Evolutionary conservation across 2,888 invertebrate genomes (phyloP).

Genomic region (Diarsia brunnea): DNA sequence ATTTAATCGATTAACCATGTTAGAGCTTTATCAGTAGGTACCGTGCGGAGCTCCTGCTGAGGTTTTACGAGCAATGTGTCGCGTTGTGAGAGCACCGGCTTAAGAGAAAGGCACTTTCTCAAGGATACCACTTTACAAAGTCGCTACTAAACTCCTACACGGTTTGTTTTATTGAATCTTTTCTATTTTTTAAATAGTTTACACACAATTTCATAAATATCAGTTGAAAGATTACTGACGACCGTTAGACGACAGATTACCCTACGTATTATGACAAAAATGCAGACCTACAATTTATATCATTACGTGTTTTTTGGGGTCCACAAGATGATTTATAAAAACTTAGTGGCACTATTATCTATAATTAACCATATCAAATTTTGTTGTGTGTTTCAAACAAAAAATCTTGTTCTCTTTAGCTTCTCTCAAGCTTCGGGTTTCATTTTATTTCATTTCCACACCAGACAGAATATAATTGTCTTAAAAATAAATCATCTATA

Average conservation of each 20-base stretch:
- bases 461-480: not conserved
- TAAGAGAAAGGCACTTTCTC: conserved; percentile 61
- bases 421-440: no score
- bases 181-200: conserved; percentile 12
- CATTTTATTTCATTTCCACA: not conserved
- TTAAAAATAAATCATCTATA: not conserved
- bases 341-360: not conserved
- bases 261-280: not conserved
- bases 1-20: conserved; percentile 46
- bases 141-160: conserved; percentile 34
- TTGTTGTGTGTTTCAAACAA: not conserved
- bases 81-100: conserved; percentile 57
- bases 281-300: not conserved
- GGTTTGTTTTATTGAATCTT: conserved; percentile 37
- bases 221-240: no score
- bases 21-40: conserved; percentile 47
- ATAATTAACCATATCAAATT: not conserved
- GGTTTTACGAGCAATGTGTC: conserved; percentile 70
- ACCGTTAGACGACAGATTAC: no score
- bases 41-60: conserved; percentile 65
- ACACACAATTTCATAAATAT: not conserved
- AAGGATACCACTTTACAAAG: conserved; percentile 55
- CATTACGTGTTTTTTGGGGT: not conserved
- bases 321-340: not conserved
- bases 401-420: not conserved